Conservation (phyloP, 2,797 vertebrate genomes). For the Lagodon rhomboides region DNA sequence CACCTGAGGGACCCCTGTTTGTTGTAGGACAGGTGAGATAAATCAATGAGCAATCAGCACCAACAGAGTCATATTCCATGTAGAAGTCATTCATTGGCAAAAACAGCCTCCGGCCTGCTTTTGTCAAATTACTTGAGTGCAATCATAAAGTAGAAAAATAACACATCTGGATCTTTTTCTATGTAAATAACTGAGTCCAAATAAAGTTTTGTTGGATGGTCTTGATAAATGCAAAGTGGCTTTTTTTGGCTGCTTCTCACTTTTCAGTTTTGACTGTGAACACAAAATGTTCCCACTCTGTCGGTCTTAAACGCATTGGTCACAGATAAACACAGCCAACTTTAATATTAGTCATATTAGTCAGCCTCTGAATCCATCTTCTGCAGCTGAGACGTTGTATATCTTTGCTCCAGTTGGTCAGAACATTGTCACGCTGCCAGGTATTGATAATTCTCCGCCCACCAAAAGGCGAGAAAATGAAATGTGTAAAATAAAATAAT, state of each 20-base stretch:
- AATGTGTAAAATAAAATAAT: constrained; percentile 13
- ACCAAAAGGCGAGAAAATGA: neutral
- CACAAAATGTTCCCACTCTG: constrained; percentile 10
- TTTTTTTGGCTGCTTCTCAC: neutral
- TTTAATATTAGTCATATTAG: constrained; percentile 33
- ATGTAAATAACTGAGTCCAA: neutral
- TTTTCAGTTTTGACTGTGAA: neutral
- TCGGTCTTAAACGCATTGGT: neutral
- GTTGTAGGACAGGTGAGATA: neutral
- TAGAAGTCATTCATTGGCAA: neutral
- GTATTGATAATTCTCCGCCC: constrained; percentile 17
- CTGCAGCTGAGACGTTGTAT: neutral
- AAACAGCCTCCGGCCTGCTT: neutral
- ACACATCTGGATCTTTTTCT: no score
- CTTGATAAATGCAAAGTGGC: neutral
- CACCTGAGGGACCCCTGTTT: neutral
- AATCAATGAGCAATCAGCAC: constrained; percentile 6
- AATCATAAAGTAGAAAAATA: neutral
- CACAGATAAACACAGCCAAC: constrained; percentile 10
- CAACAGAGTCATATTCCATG: neutral
- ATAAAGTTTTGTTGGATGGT: neutral
- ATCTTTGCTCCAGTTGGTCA: neutral
- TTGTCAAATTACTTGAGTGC: neutral
- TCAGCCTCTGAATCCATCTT: constrained; percentile 22
- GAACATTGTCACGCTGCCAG: neutral